phyloP scores from a whole-genome alignment of 2,797 vertebrate species.

The Euthynnus affinis region DNA sequence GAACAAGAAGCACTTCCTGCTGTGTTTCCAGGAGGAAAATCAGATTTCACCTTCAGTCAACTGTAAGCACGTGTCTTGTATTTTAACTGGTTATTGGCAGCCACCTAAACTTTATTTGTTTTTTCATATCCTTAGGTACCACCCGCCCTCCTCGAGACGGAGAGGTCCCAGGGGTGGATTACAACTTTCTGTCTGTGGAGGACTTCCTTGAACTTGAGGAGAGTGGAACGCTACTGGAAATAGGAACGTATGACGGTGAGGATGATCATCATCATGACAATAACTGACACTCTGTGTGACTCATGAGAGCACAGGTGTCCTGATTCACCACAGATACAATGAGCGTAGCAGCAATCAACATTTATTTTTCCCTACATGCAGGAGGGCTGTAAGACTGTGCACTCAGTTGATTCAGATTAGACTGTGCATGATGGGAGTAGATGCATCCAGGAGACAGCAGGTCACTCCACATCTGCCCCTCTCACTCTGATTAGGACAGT shows the following conservation, averaged over 20 bases:
- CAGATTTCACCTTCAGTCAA: slow-evolving; percentile 13
- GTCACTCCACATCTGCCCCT: slow-evolving; percentile 77
- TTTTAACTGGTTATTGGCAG: slow-evolving; percentile 14
- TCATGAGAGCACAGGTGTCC: slow-evolving; percentile 57
- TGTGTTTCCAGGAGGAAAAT: background rate
- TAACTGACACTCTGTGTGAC: slow-evolving; percentile 36
- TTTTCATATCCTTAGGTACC: slow-evolving; percentile 88
- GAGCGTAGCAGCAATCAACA: slow-evolving; percentile 44
- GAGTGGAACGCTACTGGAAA: slow-evolving; percentile 96
- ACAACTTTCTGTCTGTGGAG: slow-evolving; percentile 95
- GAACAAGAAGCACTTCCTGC: background rate
- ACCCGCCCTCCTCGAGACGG: slow-evolving; percentile 94
- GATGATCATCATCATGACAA: slow-evolving; percentile 28
- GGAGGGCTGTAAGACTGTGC: slow-evolving; percentile 46
- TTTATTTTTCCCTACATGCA: slow-evolving; percentile 59
- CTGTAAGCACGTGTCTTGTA: background rate
- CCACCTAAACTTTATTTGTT: slow-evolving; percentile 20
- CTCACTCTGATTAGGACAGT: slow-evolving; percentile 75
- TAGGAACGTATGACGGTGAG: slow-evolving; percentile 97
- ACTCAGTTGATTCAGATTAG: slow-evolving; percentile 73
- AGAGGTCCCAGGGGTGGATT: slow-evolving; percentile 96
- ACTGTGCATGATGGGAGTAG: slow-evolving; percentile 59
- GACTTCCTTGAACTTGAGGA: slow-evolving; percentile 94
- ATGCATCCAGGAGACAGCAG: slow-evolving; percentile 73
- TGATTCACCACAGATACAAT: slow-evolving; percentile 56